phyloP scores from a whole-genome alignment of 2,113 vertebrate species.

The Cardinalis cardinalis region DNA sequence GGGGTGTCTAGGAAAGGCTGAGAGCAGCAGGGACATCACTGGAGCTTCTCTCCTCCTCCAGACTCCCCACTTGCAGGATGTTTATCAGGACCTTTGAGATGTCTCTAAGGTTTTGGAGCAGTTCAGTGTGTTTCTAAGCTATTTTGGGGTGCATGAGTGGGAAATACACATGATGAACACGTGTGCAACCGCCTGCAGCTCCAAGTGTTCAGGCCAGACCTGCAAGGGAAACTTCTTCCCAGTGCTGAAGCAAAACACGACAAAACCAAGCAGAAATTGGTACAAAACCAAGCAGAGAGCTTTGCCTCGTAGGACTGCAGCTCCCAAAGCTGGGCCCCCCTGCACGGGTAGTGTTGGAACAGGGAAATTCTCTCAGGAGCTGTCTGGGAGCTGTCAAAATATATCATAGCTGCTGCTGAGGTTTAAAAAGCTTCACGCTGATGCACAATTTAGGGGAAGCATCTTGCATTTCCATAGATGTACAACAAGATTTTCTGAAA shows the following conservation, averaged over 20 bases:
- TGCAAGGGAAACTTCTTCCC: not conserved
- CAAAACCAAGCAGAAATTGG: not conserved
- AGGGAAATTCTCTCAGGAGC: not conserved
- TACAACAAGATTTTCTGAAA: conserved; percentile 45
- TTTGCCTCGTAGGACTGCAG: not conserved
- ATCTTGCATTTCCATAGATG: conserved; percentile 30
- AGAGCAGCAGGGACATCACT: not conserved
- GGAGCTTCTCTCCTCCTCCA: not conserved
- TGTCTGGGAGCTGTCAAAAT: conserved; percentile 28
- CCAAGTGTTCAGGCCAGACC: not conserved
- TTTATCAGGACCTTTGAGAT: not conserved
- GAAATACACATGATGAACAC: not conserved
- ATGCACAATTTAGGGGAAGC: conserved; percentile 9
- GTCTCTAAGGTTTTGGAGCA: not conserved
- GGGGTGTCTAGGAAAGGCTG: not conserved
- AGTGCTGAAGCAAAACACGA: not conserved
- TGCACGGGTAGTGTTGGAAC: not conserved
- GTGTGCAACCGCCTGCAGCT: not conserved
- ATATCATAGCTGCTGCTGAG: not conserved
- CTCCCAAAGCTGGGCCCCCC: not conserved
- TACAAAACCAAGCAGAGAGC: not conserved
- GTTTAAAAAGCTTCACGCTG: conserved; percentile 1
- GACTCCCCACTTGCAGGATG: not conserved
- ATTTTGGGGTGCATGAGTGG: not conserved
- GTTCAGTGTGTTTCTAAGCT: not conserved